These are phyloP conservation scores for Auanema sp. DNA, from an alignment of 2,888 invertebrate species.

Conservation along the genomic window DNA sequence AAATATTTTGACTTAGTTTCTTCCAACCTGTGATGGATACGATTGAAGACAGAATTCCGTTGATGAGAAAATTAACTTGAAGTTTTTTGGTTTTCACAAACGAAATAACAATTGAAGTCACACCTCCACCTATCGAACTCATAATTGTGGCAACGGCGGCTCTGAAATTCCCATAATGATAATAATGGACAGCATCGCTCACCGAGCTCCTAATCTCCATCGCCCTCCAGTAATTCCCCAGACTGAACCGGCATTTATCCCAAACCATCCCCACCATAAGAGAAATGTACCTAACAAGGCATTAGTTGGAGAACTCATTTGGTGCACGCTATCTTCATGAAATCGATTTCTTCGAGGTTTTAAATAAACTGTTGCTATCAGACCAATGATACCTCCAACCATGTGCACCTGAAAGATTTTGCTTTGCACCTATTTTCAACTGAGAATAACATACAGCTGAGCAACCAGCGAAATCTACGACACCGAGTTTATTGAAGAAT, in stretches of 20 bases:
- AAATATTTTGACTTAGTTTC: not conserved
- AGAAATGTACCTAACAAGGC: constrained; percentile 55
- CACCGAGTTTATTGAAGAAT: constrained; percentile 54
- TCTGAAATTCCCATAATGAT: constrained; percentile 18
- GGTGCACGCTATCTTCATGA: constrained; percentile 47
- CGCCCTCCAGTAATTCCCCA: constrained; percentile 54
- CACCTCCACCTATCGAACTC: constrained; percentile 59
- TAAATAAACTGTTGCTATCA: constrained; percentile 56
- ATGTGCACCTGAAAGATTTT: constrained; percentile 43
- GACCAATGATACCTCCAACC: constrained; percentile 58
- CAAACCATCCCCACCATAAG: constrained; percentile 60
- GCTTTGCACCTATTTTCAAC: not conserved
- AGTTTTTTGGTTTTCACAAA: constrained; percentile 47
- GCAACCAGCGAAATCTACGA: constrained; percentile 64
- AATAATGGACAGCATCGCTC: not conserved
- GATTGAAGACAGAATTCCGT: constrained; percentile 51
- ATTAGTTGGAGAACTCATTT: constrained; percentile 55
- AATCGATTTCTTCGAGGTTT: constrained; percentile 54
- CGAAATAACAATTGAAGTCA: constrained; percentile 54
- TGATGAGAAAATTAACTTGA: constrained; percentile 50
- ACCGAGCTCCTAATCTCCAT: constrained; percentile 52
- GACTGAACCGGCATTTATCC: constrained; percentile 53
- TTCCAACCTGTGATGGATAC: constrained; percentile 50
- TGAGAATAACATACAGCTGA: constrained; percentile 59
- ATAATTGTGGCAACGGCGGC: constrained; percentile 54